phyloP scores from a whole-genome alignment of 1,140 invertebrate genomes.

The Meloidogyne hapla region DNA sequence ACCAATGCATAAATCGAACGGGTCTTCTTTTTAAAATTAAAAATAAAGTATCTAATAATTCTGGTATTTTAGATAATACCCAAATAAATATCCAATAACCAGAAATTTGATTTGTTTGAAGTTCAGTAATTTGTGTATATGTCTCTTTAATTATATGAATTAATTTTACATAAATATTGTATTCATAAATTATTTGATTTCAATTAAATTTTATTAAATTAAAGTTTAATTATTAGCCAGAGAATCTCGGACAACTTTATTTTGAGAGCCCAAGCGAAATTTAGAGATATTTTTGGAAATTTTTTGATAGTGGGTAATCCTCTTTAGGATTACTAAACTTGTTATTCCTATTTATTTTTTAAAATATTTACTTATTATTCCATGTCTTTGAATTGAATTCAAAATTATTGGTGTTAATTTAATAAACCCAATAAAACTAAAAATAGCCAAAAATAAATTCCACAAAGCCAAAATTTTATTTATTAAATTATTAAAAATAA shows the following conservation, averaged over 20 bases:
- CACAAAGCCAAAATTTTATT: conserved; percentile 2
- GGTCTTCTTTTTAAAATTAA: conserved; percentile 85
- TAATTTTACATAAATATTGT: too few species aligned
- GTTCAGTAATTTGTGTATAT: conserved; percentile 26
- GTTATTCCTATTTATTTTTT: not conserved
- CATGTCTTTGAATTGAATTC: not conserved
- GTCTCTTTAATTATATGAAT: conserved; percentile 8
- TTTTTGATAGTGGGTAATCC: too few species aligned
- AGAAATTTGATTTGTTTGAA: conserved; percentile 23
- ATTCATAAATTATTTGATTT: too few species aligned
- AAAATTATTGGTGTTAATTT: conserved; percentile 3
- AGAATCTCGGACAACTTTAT: too few species aligned
- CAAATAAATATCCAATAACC: conserved; percentile 37
- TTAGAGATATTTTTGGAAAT: too few species aligned
- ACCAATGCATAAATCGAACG: conserved; percentile 22
- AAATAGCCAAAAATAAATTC: conserved; percentile 9
- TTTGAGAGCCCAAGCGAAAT: too few species aligned
- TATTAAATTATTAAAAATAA: not conserved
- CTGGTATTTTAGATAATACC: conserved; percentile 36
- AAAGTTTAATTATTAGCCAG: too few species aligned
- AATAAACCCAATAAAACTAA: conserved; percentile 3
- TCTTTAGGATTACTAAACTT: not conserved
- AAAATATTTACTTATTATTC: not conserved
- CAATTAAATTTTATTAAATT: too few species aligned
- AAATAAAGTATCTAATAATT: conserved; percentile 36